A percentile compares a stretch with the other conserved stretches of the same genome.
These are phyloP conservation scores for Hormaphis cornu DNA, from an alignment of 1,140 invertebrate species.

Conservation along the genomic window DNA sequence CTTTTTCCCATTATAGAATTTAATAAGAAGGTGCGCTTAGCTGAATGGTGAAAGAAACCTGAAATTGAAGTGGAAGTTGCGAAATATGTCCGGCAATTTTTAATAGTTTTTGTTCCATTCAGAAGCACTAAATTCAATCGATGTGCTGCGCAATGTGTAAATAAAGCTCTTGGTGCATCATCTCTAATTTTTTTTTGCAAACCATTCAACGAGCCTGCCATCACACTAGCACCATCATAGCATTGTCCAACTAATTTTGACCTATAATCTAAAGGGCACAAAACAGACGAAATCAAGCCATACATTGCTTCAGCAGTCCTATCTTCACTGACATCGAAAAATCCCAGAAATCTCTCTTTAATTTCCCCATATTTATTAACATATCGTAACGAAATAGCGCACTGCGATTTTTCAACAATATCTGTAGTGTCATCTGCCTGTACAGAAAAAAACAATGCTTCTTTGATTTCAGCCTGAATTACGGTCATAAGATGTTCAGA, in stretches of 20 bases:
- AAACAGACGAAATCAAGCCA: slow-evolving; percentile 4
- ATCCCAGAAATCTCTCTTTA: slow-evolving; percentile 36
- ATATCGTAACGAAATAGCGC: neutral
- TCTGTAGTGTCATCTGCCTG: slow-evolving; percentile 3
- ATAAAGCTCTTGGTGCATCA: slow-evolving; percentile 35
- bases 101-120: slow-evolving; percentile 33
- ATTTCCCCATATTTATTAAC: neutral
- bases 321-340: slow-evolving; percentile 35
- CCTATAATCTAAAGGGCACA: slow-evolving; percentile 14
- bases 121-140: slow-evolving; percentile 35
- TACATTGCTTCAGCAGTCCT: slow-evolving; percentile 32
- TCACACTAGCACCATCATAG: slow-evolving; percentile 32
- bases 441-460: neutral
- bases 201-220: slow-evolving; percentile 34
- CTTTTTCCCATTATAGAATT: neutral
- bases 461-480: neutral
- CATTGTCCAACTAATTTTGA: neutral
- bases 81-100: slow-evolving; percentile 35
- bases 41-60: neutral
- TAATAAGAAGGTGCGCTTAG: neutral
- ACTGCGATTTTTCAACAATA: neutral
- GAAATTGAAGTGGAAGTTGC: neutral
- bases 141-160: slow-evolving; percentile 36
- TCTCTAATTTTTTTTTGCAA: slow-evolving; percentile 37
- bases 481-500: neutral